Evolutionary conservation across 92 coral and sea anemone species (phyloP).

Genomic region (Porites rus): DNA sequence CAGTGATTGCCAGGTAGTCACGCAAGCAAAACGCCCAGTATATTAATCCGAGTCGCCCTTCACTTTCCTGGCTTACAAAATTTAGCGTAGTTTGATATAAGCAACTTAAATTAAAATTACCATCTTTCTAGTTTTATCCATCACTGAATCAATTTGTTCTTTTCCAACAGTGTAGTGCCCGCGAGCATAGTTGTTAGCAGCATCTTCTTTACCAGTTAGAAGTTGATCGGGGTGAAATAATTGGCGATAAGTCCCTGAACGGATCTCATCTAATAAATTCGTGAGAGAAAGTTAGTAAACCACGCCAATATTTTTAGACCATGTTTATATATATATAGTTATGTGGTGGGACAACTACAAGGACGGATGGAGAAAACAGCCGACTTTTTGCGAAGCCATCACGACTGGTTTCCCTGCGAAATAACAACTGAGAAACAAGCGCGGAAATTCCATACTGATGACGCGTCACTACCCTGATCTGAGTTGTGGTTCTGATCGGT

Average conservation of each 20-base stretch:
- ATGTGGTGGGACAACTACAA: background rate
- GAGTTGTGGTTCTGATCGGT: no score
- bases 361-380: no score
- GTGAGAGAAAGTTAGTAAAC: background rate
- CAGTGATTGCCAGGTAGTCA: no score
- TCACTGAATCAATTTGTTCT: slow-evolving; percentile 65
- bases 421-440: no score
- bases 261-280: slow-evolving; percentile 47
- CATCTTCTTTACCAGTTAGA: slow-evolving; percentile 83
- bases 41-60: no score
- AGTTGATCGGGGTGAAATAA: slow-evolving; percentile 83
- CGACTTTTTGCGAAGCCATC: no score
- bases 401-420: no score
- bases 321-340: background rate
- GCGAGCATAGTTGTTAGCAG: slow-evolving; percentile 86
- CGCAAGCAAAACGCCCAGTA: no score
- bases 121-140: slow-evolving; percentile 74
- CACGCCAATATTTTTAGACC: background rate
- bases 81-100: no score
- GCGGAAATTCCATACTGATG: no score
- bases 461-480: no score
- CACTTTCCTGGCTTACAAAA: no score
- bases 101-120: slow-evolving; percentile 2
- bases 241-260: slow-evolving; percentile 82
- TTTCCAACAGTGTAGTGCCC: slow-evolving; percentile 87